Percentiles rank a stretch among this genome's conserved stretches.
These are phyloP conservation scores for Pseudoatta argentina DNA, from an alignment of 1,140 invertebrate genomes.

Conservation along the genomic window DNA sequence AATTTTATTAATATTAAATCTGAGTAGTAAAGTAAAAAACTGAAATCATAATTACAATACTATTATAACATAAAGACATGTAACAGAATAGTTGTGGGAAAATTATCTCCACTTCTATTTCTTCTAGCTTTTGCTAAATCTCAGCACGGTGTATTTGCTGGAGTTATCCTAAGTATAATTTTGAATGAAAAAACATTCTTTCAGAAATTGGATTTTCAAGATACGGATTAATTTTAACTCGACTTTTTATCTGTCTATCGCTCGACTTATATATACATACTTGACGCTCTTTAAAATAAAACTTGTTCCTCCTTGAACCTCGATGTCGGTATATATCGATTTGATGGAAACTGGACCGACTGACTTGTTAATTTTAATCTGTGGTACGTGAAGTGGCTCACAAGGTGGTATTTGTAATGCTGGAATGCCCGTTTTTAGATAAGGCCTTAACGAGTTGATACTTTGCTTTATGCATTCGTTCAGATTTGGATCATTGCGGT, in stretches of 20 bases:
- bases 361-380: constrained; percentile 88
- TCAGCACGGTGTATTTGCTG: too few species aligned
- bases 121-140: too few species aligned
- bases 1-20: too few species aligned
- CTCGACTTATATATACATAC: constrained; percentile 82
- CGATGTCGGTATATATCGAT: constrained; percentile 88
- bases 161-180: not conserved
- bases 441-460: constrained; percentile 85
- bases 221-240: not conserved
- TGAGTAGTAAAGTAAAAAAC: too few species aligned
- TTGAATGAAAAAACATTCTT: not conserved
- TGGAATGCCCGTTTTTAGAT: constrained; percentile 87
- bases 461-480: constrained; percentile 83
- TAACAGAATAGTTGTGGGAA: too few species aligned
- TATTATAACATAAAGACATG: too few species aligned
- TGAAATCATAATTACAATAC: too few species aligned
- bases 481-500: constrained; percentile 86
- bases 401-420: constrained; percentile 88
- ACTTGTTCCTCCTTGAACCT: constrained; percentile 87
- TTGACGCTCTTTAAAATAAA: constrained; percentile 88
- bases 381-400: constrained; percentile 88
- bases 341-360: constrained; percentile 88
- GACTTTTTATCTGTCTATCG: constrained; percentile 61
- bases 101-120: too few species aligned
- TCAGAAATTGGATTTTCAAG: not conserved